Evolutionary conservation across 64 coral and sea anemone species (phyloP).

Genomic region (Hydrozoanthus tunicans): DNA sequence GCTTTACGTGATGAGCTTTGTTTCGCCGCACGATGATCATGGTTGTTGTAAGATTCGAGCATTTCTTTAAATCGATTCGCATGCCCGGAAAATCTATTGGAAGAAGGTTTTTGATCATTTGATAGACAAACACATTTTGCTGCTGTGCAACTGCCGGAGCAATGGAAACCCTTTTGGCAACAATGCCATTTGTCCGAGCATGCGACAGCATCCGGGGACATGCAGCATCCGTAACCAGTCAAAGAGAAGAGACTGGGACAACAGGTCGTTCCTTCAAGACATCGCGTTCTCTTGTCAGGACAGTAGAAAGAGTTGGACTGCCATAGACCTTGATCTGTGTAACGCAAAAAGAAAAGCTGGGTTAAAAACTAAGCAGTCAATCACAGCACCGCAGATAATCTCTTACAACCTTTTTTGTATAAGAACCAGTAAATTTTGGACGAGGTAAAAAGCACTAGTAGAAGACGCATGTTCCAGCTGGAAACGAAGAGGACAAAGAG

Average conservation of each 20-base stretch:
- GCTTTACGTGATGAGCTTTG: background rate
- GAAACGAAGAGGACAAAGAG: no score
- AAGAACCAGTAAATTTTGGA: background rate
- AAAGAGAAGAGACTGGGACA: conserved; percentile 34
- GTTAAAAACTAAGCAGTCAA: background rate
- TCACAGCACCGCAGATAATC: background rate
- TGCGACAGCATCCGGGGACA: conserved; percentile 25
- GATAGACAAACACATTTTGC: conserved; percentile 21
- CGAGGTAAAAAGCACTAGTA: no score
- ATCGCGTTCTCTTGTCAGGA: conserved; percentile 26
- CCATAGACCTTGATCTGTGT: conserved; percentile 5
- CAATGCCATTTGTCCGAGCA: conserved; percentile 43
- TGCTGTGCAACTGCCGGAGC: conserved; percentile 15
- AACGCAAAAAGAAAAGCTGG: background rate
- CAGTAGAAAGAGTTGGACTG: conserved; percentile 27
- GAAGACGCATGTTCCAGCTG: no score
- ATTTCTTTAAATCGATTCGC: conserved; percentile 16
- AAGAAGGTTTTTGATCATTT: background rate
- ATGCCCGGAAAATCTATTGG: background rate
- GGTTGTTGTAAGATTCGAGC: background rate
- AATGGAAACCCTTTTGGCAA: conserved; percentile 44
- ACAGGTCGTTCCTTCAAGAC: conserved; percentile 2
- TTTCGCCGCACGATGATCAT: background rate
- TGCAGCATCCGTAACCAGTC: conserved; percentile 43
- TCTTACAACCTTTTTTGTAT: background rate